phyloP scores from a whole-genome alignment of 2,113 vertebrate species.

The Zootoca vivipara region DNA sequence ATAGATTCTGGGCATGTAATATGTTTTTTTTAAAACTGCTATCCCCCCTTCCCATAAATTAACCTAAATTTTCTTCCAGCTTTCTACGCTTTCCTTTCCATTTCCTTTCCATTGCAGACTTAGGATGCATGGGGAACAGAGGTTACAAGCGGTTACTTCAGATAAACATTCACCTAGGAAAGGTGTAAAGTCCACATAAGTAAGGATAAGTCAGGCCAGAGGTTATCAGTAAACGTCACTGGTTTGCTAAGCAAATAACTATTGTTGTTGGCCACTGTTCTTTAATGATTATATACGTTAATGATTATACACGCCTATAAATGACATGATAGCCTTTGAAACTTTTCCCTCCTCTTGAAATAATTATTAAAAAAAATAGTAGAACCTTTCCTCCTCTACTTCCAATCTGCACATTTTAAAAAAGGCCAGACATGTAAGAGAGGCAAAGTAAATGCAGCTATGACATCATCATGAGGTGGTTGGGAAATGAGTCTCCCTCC shows the following conservation, averaged over 20 bases:
- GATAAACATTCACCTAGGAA: neutral
- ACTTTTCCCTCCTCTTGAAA: neutral
- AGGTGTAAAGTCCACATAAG: neutral
- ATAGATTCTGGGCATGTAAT: constrained; percentile 57
- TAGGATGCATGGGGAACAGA: neutral
- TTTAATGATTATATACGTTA: constrained; percentile 38
- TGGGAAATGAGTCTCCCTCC: constrained; percentile 36
- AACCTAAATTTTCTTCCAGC: constrained; percentile 50
- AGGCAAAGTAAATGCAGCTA: neutral
- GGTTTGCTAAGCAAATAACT: constrained; percentile 13
- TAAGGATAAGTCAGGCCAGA: constrained; percentile 26
- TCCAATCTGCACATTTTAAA: neutral
- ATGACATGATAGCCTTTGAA: neutral
- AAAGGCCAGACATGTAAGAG: neutral
- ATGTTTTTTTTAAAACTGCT: constrained; percentile 66
- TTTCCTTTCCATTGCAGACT: constrained; percentile 50
- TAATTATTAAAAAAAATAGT: neutral
- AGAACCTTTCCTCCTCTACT: neutral
- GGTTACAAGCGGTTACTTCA: too few species aligned
- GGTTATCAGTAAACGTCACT: constrained; percentile 49
- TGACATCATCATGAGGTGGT: constrained; percentile 29
- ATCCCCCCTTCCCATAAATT: constrained; percentile 62
- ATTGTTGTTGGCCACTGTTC: neutral
- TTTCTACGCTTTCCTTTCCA: constrained; percentile 63
- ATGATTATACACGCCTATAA: neutral